Base-by-base conservation (phyloP, 2,113 vertebrate genomes). In the Grammomys surdaster region DNA sequence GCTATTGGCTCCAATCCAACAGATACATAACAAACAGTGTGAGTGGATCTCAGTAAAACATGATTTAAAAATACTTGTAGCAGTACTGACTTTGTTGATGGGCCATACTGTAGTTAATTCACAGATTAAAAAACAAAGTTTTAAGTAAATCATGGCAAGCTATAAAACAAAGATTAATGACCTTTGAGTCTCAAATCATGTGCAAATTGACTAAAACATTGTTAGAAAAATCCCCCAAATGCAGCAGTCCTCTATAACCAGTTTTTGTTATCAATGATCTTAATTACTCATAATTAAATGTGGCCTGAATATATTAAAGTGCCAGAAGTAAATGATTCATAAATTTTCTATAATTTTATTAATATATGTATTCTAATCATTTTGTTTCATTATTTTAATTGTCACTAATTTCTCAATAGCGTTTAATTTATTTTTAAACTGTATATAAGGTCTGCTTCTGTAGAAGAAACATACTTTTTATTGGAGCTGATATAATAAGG, bases 91-190 rank as follows among this genome's bases (percentile, higher is more conserved):
- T 88, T 90, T 63, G 11, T 10, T 51, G 24, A 0, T 48, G 31
- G 16, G 3, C 0, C 40, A 7, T 48, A 22, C 10, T 84, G 73
- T 78, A 7, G 43, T 92, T 22, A 92, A 89, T 91, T 6, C 10
- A 91, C 0, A 91, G 33, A 86, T 54, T 81, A 63, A 40, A 89
- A 89, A 77, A 84, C 3, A 89, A 4, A 2, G 56, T 8, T n/a
- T 85, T 58, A 67, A 85, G 56, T 40, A 33, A 90, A 87, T 95
- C 43, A 77, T 93, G 91, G 31, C 19, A 89, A 91, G 77, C 0
- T 33, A 16, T 51, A 16, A 69, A 85, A 73, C 6, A 86, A 81
- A 94, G 77, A 3, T 46, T 28, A 31, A 8, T 63, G 4, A 7
- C 77, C 14, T 60, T 91, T 85, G 20, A 17, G 31, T 48, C 3